These are phyloP conservation scores for Diarsia dahlii DNA, from an alignment of 2,888 invertebrate genomes.

Conservation along the genomic window DNA sequence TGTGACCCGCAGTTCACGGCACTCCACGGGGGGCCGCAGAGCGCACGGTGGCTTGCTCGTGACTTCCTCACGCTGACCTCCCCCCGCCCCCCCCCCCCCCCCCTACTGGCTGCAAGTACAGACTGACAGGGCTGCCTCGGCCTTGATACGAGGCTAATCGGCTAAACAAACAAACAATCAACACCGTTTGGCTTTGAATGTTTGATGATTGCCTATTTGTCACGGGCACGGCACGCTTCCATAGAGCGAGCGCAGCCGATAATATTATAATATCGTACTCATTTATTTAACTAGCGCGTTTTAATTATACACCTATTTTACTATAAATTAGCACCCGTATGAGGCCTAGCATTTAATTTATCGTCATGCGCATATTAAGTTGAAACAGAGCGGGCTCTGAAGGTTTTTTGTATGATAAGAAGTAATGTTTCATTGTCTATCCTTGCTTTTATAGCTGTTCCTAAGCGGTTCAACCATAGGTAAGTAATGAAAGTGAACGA, in stretches of 20 bases:
- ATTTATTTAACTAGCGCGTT: constrained; percentile 5
- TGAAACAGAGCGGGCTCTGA: constrained; percentile 8
- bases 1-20: constrained; percentile 6
- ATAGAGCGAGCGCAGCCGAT: constrained; percentile 13
- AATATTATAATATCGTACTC: constrained; percentile 8
- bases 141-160: constrained; percentile 42
- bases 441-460: no score
- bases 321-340: constrained; percentile 30
- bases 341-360: neutral
- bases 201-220: constrained; percentile 44
- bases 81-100: no score
- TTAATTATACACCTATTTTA: constrained; percentile 8
- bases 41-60: constrained; percentile 11
- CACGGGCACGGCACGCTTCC: constrained; percentile 24
- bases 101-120: neutral
- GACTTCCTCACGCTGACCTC: constrained; percentile 25
- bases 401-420: constrained; percentile 2
- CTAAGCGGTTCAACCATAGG: neutral
- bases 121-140: constrained; percentile 34
- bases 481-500: neutral
- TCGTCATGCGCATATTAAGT: constrained; percentile 1
- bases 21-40: neutral
- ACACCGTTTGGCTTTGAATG: constrained; percentile 26
- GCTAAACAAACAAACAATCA: constrained; percentile 49
- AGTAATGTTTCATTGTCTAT: neutral